These are phyloP conservation scores for Tyto alba DNA, from an alignment of 2,113 vertebrate species.

Conservation along the genomic window DNA sequence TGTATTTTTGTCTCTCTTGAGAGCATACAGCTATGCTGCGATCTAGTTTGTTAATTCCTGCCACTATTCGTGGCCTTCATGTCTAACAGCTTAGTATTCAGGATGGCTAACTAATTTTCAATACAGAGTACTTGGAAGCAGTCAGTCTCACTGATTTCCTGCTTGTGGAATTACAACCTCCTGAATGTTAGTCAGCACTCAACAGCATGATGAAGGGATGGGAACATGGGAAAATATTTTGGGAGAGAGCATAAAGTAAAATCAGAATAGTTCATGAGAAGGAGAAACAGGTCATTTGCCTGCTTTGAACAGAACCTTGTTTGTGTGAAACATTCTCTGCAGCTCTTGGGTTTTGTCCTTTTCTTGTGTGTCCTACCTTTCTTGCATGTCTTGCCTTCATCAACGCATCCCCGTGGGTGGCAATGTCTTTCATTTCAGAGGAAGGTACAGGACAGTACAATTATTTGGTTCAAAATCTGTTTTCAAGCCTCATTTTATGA, in stretches of 20 bases:
- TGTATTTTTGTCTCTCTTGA: background rate
- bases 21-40: background rate
- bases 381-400: background rate
- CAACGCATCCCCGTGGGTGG: background rate
- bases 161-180: background rate
- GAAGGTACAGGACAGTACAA: background rate
- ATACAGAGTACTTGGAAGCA: fast-evolving
- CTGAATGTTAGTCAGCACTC: background rate
- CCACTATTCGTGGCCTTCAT: fast-evolving
- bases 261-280: background rate
- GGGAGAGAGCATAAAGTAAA: background rate
- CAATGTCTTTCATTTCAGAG: background rate
- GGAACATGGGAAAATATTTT: background rate
- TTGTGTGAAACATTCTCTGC: background rate
- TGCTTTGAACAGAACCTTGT: background rate
- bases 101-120: fast-evolving
- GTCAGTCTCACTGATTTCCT: background rate
- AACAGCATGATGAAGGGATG: background rate
- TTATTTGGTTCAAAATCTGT: background rate
- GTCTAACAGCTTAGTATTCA: background rate
- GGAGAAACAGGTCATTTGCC: background rate
- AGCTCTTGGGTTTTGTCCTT: background rate
- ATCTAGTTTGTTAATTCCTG: background rate
- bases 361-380: background rate
- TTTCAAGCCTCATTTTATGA: background rate